Base-by-base conservation (phyloP, 2,113 vertebrate genomes). In the Sinocyclocheilus rhinocerous region DNA sequence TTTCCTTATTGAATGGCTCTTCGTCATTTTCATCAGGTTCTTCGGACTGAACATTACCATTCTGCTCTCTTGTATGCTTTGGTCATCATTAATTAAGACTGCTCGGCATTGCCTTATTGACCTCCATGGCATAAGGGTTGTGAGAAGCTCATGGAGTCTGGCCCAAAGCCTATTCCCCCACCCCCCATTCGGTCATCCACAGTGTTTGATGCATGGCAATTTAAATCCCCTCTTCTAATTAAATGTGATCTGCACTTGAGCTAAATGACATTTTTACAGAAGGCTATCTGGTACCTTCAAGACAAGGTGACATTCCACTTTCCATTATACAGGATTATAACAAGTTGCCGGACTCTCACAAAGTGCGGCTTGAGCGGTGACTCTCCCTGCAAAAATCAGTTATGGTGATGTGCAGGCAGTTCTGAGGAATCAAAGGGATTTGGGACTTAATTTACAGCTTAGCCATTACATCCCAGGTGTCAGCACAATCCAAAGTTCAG, bases 201-300 rank as follows among this genome's bases (percentile, higher is more conserved):
- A 90, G 92, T 93, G 93, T 94, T 94, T 94, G 94, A 95, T 94
- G 95, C 94, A 93, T 94, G 92, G 93, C 93, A 93, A 95, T 95
- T 95, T 94, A 95, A 95, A 94, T 95, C 93, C 93, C 93, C 92
- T 92, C 91, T 89, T 94, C 94, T 95, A 96, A 96, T 95, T 96
- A 96, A 96, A 95, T 95, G 94, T 94, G 94, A 95, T 95, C 93
- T 94, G 92, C 91, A 93, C 94, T 95, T 91, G 93, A 94, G 94
- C 95, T 94, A 95, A 95, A 94, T 95, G 91, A 93, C 94, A 94
- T 95, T 95, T 90, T 90, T 90, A 88, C 92, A 89, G 91, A 94
- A 92, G 92, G 92, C 93, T 95, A 94, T 94, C 93, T 93, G 93
- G 92, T 94, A 93, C 92, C 93, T 94, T 93, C 91, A 94, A 94